Evolutionary conservation across 2,113 vertebrate species (phyloP).

Genomic region (Ondatra zibethicus): DNA sequence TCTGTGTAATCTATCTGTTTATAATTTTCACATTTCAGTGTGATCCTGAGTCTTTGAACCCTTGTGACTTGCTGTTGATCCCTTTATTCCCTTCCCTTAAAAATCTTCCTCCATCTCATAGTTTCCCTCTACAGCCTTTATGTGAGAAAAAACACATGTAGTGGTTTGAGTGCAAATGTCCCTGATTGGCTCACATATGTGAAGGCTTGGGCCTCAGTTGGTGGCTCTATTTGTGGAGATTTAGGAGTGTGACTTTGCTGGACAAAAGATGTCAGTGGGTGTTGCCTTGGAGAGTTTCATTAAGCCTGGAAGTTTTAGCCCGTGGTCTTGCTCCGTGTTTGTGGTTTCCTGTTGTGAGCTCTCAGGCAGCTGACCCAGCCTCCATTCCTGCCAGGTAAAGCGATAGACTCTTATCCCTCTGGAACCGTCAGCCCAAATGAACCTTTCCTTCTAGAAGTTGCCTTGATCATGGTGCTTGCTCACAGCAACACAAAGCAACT

Average conservation of each 20-base stretch:
- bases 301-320: neutral
- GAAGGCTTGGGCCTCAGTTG: neutral
- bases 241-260: neutral
- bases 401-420: neutral
- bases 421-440: neutral
- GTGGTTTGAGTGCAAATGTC: neutral
- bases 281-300: neutral
- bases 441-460: neutral
- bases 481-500: neutral
- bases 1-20: neutral
- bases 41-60: no score
- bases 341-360: neutral
- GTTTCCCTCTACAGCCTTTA: neutral
- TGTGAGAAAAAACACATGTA: neutral
- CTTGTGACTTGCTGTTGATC: no score
- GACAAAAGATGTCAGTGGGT: neutral
- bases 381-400: neutral
- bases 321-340: neutral
- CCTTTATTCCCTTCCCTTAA: no score
- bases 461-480: neutral
- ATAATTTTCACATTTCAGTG: neutral
- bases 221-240: neutral
- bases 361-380: neutral
- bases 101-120: neutral
- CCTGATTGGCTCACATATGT: neutral